Evolutionary conservation across 92 coral and sea anemone species (phyloP).

Genomic region (Diadumene lineata): DNA sequence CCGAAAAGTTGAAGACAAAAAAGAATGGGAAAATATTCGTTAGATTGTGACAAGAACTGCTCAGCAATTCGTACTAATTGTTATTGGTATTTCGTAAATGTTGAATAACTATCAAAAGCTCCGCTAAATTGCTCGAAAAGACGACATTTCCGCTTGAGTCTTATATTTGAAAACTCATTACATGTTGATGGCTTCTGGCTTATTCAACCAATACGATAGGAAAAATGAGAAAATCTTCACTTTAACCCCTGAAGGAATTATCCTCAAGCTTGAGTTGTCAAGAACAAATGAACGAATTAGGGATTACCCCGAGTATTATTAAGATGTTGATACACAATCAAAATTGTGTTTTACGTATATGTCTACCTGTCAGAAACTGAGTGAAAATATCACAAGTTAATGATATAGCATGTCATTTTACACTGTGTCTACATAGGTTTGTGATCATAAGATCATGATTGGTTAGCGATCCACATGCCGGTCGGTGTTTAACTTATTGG

Average conservation of each 20-base stretch:
- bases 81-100: constrained; percentile 45
- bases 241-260: constrained; percentile 2
- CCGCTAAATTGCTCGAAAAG: constrained; percentile 34
- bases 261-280: constrained; percentile 1
- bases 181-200: constrained; percentile 20
- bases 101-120: constrained; percentile 37
- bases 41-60: constrained; percentile 1
- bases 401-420: not conserved
- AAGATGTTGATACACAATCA: constrained; percentile 3
- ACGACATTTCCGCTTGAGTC: constrained; percentile 31
- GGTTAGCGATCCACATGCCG: not conserved
- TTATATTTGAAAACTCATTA: constrained; percentile 32
- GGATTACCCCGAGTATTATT: not conserved
- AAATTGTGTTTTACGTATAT: not conserved
- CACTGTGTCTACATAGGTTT: too few relatives aligned
- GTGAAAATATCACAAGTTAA: not conserved
- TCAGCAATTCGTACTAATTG: constrained; percentile 26
- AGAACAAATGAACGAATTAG: not conserved
- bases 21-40: not conserved
- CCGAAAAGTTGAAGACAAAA: not conserved
- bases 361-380: not conserved
- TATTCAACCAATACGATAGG: not conserved
- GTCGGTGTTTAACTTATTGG: too few relatives aligned
- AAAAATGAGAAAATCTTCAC: not conserved
- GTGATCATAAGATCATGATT: not conserved